Conservation (phyloP, 2,113 vertebrate species). For the Callospermophilus lateralis region DNA sequence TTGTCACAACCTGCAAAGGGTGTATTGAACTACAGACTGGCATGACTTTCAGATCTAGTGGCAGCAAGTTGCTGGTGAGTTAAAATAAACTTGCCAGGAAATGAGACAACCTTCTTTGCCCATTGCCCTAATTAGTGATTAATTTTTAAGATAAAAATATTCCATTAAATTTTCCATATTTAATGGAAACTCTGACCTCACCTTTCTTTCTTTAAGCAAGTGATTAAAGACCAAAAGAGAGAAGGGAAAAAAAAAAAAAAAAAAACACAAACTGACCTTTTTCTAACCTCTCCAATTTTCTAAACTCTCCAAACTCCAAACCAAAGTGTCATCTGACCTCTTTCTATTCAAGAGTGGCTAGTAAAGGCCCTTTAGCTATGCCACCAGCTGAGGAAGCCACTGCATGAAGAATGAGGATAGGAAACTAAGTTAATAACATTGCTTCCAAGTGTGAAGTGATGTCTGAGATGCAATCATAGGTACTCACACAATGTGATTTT, state of each 20-base stretch:
- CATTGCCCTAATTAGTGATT: constrained; percentile 65
- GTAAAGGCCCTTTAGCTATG: background rate
- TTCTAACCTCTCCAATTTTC: background rate
- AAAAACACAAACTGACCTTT: background rate
- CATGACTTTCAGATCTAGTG: constrained; percentile 47
- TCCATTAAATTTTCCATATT: constrained; percentile 46
- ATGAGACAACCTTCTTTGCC: constrained; percentile 59
- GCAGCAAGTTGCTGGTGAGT: constrained; percentile 18
- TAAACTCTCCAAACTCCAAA: background rate
- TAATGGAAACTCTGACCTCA: constrained; percentile 60
- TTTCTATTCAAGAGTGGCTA: background rate
- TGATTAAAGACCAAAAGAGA: constrained; percentile 18
- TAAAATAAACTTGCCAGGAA: constrained; percentile 63
- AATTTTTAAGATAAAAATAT: too few species aligned
- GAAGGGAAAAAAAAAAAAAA: background rate
- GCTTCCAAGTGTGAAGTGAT: background rate
- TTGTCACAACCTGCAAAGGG: constrained; percentile 38
- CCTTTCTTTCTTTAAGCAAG: constrained; percentile 66
- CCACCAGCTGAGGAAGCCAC: background rate
- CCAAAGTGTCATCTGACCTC: background rate
- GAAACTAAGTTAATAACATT: background rate
- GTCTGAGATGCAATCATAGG: background rate
- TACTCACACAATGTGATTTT: constrained; percentile 19
- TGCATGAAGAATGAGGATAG: background rate
- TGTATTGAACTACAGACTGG: constrained; percentile 6